Conservation (phyloP, 1,140 invertebrate genomes). For the Centruroides sculpturatus region DNA sequence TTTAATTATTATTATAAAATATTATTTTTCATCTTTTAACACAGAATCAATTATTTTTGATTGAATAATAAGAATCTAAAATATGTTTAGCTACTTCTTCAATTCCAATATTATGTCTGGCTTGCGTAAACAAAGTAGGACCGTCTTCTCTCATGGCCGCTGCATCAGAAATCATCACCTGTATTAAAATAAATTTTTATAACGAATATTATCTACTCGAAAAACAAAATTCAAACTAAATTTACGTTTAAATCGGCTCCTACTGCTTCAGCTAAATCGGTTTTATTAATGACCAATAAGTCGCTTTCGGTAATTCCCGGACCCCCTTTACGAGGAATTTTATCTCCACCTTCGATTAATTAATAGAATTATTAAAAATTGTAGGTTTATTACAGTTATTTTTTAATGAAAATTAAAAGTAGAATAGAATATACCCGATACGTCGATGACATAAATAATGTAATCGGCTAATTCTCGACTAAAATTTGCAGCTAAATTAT, state of each 20-base stretch:
- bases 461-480: constrained; percentile 31
- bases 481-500: constrained; percentile 31
- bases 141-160: constrained; percentile 26
- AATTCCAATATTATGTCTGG: constrained; percentile 25
- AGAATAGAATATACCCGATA: constrained; percentile 20
- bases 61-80: constrained; percentile 2
- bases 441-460: constrained; percentile 32
- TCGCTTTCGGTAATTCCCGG: constrained; percentile 32
- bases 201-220: background rate
- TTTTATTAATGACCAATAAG: constrained; percentile 31
- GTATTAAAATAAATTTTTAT: constrained; percentile 3
- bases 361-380: too few species aligned
- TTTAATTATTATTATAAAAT: too few species aligned
- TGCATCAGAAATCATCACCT: constrained; percentile 28
- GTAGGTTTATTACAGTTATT: too few species aligned
- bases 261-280: constrained; percentile 29
- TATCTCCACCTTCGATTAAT: constrained; percentile 25
- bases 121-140: constrained; percentile 28
- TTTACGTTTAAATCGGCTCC: constrained; percentile 23
- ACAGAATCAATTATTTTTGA: background rate
- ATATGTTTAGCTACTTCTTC: constrained; percentile 22
- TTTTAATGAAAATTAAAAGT: too few species aligned
- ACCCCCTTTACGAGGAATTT: constrained; percentile 30
- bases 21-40: too few species aligned
- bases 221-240: background rate